Percentiles rank a stretch among this genome's conserved stretches.
These are phyloP conservation scores for Microchrysa polita DNA, from an alignment of 2,888 invertebrate genomes.

Conservation along the genomic window DNA sequence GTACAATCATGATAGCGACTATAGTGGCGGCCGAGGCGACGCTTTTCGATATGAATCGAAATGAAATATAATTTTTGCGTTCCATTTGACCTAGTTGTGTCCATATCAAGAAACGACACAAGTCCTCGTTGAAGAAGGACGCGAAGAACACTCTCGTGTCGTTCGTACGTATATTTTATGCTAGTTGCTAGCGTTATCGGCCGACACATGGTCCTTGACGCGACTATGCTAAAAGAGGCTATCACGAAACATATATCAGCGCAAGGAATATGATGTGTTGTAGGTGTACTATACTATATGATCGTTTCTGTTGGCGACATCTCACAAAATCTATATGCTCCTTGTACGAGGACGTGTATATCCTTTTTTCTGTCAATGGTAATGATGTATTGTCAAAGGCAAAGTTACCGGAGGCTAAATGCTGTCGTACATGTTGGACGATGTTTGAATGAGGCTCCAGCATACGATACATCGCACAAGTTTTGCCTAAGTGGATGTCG, in stretches of 20 bases:
- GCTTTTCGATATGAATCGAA: slow-evolving; percentile 28
- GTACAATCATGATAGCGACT: background rate
- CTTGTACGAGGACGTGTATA: background rate
- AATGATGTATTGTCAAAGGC: background rate
- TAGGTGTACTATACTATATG: no score
- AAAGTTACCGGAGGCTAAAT: slow-evolving; percentile 7
- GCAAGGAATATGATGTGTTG: background rate
- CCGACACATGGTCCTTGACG: background rate
- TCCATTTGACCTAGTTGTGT: slow-evolving; percentile 8
- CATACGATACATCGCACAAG: no score
- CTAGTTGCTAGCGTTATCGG: background rate
- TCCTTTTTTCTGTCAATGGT: background rate
- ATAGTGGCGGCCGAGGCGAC: background rate
- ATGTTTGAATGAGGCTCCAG: background rate
- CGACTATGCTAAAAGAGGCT: no score
- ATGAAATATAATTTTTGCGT: slow-evolving; percentile 22
- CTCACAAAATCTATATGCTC: background rate
- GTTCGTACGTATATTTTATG: slow-evolving; percentile 1
- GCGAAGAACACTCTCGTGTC: no score
- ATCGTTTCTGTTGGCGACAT: background rate
- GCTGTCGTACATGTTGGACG: background rate
- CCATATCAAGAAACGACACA: background rate
- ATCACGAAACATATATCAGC: no score
- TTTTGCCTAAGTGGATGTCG: background rate
- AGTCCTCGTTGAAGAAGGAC: background rate